Percentiles rank a stretch among this genome's conserved stretches.
phyloP scores from a whole-genome alignment of 2,888 invertebrate species.

The Drosophila merina region DNA sequence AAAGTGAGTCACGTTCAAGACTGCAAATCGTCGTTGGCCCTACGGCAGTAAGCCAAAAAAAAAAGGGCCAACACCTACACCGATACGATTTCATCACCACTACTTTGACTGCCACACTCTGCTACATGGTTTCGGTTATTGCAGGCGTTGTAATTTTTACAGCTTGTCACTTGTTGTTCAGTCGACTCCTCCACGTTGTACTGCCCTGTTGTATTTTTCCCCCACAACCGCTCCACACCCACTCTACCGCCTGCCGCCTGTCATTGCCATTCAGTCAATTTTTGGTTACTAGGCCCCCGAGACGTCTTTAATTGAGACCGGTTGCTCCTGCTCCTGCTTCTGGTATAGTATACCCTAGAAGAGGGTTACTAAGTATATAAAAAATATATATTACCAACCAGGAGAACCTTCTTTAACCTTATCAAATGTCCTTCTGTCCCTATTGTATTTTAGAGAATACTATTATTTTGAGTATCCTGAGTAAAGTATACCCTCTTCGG shows the following conservation, averaged over 20 bases:
- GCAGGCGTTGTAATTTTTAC: slow-evolving; percentile 69
- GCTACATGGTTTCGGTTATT: slow-evolving; percentile 66
- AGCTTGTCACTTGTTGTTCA: slow-evolving; percentile 74
- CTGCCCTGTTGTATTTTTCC: neutral
- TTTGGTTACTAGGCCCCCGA: slow-evolving; percentile 73
- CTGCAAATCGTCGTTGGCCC: slow-evolving; percentile 73
- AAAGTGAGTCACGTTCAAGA: slow-evolving; percentile 77
- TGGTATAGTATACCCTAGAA: neutral
- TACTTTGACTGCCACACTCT: slow-evolving; percentile 57
- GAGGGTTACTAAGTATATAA: neutral
- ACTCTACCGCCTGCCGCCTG: slow-evolving; percentile 3
- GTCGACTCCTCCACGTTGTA: slow-evolving; percentile 1
- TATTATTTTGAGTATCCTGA: no score
- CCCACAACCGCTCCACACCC: neutral
- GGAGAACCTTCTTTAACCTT: no score
- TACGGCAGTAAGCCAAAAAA: slow-evolving; percentile 47
- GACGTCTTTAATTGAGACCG: slow-evolving; percentile 74
- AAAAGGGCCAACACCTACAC: slow-evolving; percentile 50
- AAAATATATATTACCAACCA: neutral
- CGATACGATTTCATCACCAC: slow-evolving; percentile 19
- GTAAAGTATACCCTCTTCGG: neutral
- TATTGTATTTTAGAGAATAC: neutral
- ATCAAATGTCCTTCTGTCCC: no score
- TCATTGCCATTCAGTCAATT: slow-evolving; percentile 70
- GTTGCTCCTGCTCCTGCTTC: slow-evolving; percentile 37